These are phyloP conservation scores for Onchidella celtica DNA, from an alignment of 2,888 invertebrate species.

Conservation along the genomic window DNA sequence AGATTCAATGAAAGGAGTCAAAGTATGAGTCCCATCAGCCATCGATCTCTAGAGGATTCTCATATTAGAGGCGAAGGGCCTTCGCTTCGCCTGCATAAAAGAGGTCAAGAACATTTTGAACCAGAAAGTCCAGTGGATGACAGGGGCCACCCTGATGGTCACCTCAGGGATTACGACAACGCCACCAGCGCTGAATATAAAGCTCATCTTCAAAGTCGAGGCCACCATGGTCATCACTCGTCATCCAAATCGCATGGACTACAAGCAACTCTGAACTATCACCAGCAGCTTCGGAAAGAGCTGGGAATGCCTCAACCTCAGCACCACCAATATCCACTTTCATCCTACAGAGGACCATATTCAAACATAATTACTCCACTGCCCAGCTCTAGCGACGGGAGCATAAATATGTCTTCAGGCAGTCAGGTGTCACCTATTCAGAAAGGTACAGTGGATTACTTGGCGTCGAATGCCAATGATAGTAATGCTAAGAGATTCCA, in stretches of 20 bases:
- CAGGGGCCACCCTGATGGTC: not conserved
- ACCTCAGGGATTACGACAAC: slow-evolving; percentile 24
- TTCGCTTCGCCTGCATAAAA: not conserved
- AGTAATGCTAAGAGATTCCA: slow-evolving; percentile 20
- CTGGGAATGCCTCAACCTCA: slow-evolving; percentile 42
- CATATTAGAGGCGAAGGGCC: not conserved
- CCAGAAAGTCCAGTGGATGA: slow-evolving; percentile 15
- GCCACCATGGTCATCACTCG: not conserved
- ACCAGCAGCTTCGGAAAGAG: slow-evolving; percentile 46
- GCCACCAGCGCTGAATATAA: not conserved
- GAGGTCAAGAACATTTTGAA: not conserved
- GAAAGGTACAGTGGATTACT: not conserved
- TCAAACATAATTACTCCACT: slow-evolving; percentile 38
- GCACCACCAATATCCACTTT: not conserved
- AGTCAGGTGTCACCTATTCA: not conserved
- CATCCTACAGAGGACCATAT: not conserved
- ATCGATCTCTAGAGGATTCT: not conserved
- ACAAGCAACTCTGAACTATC: slow-evolving; percentile 42
- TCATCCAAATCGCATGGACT: slow-evolving; percentile 2
- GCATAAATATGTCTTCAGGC: slow-evolving; percentile 11
- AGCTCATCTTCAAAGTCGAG: not conserved
- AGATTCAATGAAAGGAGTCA: slow-evolving; percentile 36
- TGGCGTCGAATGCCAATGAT: not conserved
- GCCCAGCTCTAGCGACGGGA: slow-evolving; percentile 31
- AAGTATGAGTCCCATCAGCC: slow-evolving; percentile 38